Percentiles rank a stretch among this genome's conserved stretches.
phyloP scores from a whole-genome alignment of 1,140 invertebrate species.

The Aradophagus sp. region DNA sequence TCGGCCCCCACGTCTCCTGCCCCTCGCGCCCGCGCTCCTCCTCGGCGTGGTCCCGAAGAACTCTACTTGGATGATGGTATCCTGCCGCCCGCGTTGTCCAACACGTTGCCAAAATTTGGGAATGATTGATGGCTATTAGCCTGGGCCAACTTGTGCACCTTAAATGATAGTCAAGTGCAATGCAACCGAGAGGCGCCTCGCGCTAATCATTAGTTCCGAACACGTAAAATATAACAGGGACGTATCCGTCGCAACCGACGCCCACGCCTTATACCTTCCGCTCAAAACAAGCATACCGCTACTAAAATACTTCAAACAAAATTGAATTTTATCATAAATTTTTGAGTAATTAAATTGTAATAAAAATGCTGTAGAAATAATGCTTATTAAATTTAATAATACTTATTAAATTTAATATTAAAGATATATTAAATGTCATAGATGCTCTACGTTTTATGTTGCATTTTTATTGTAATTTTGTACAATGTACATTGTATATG shows the following conservation, averaged over 20 bases:
- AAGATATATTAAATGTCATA: too few species aligned
- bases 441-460: too few species aligned
- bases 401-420: too few species aligned
- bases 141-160: slow-evolving; percentile 66
- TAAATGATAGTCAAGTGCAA: slow-evolving; percentile 42
- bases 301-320: too few species aligned
- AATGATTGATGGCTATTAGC: slow-evolving; percentile 75
- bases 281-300: too few species aligned
- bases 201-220: slow-evolving; percentile 41
- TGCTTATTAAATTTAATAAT: too few species aligned
- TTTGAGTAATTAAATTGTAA: too few species aligned
- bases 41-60: slow-evolving; percentile 67
- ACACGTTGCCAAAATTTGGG: slow-evolving; percentile 74
- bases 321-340: too few species aligned
- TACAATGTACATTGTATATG: too few species aligned
- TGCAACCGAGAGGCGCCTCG: slow-evolving; percentile 32
- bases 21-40: slow-evolving; percentile 27
- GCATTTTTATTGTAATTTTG: too few species aligned
- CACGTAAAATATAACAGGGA: slow-evolving; percentile 27
- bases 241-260: slow-evolving; percentile 1
- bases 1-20: slow-evolving; percentile 35
- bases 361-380: too few species aligned
- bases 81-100: slow-evolving; percentile 73
- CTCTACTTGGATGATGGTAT: slow-evolving; percentile 72
- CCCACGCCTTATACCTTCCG: slow-evolving; percentile 12